A percentile compares a stretch with the other conserved stretches of the same genome.
Evolutionary conservation across 2,797 vertebrate genomes (phyloP).

Genomic region (Galagoides demidoff): DNA sequence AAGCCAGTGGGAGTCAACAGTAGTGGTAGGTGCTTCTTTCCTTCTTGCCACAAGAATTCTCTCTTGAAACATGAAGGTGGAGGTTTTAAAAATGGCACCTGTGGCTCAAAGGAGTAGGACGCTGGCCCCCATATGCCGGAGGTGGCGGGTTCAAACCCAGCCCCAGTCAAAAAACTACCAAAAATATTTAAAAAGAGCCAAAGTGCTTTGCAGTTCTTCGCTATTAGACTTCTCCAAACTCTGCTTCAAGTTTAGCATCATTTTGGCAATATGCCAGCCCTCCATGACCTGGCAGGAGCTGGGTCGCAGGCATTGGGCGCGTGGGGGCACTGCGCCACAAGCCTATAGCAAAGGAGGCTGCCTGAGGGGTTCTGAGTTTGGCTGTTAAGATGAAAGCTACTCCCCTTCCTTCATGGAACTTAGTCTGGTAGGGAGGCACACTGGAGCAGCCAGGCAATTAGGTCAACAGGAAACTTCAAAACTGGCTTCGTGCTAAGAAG

Average conservation of each 20-base stretch:
- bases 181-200: not conserved
- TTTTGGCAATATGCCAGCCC: not conserved
- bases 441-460: not conserved
- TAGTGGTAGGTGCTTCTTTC: constrained; percentile 90
- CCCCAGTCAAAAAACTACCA: no score
- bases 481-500: not conserved
- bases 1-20: constrained; percentile 95
- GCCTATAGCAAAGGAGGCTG: not conserved
- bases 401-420: not conserved
- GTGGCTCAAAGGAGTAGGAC: no score
- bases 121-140: no score
- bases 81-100: not conserved
- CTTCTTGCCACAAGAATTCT: constrained; percentile 33
- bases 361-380: not conserved
- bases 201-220: not conserved
- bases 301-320: not conserved
- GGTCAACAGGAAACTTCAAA: not conserved
- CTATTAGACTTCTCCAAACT: not conserved
- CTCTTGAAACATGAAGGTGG: constrained; percentile 31
- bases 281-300: not conserved
- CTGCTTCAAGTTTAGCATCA: not conserved
- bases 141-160: no score
- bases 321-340: not conserved
- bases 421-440: not conserved
- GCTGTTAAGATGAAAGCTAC: not conserved